These are phyloP conservation scores for Tympanoctomys barrerae DNA, from an alignment of 2,797 vertebrate species.

Conservation along the genomic window DNA sequence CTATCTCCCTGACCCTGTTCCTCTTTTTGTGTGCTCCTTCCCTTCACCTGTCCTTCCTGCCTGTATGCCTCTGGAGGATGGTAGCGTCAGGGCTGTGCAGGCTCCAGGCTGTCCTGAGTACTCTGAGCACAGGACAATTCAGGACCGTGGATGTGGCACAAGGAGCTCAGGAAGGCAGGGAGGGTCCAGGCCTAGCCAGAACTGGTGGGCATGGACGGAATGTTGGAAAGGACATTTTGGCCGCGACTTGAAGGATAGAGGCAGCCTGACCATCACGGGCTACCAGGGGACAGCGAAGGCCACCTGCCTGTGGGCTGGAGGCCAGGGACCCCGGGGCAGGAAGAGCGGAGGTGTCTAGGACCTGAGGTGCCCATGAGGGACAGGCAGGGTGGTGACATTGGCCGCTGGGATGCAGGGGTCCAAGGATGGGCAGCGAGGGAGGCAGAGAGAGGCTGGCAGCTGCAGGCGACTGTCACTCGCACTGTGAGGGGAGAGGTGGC, in stretches of 20 bases:
- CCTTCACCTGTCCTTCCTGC: neutral
- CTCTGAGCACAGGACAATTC: neutral
- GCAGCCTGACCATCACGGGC: neutral
- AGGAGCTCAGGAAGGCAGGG: neutral
- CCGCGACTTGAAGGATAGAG: neutral
- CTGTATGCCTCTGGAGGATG: neutral
- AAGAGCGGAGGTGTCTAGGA: neutral
- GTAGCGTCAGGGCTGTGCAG: neutral
- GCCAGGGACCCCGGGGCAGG: neutral
- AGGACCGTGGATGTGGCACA: neutral
- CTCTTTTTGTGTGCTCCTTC: neutral
- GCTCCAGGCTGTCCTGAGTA: neutral
- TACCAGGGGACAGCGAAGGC: neutral
- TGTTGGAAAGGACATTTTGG: neutral
- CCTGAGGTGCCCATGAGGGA: neutral
- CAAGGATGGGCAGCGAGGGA: neutral
- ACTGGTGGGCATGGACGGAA: constrained; percentile 12
- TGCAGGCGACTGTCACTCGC: neutral
- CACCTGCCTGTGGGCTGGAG: neutral
- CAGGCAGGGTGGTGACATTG: neutral
- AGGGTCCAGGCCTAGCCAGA: neutral
- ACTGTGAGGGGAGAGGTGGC: neutral
- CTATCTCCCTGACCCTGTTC: neutral
- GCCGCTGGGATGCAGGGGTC: neutral
- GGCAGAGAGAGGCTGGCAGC: neutral